Conservation (phyloP, 2,888 invertebrate genomes). For the Brassicogethes aeneus region DNA sequence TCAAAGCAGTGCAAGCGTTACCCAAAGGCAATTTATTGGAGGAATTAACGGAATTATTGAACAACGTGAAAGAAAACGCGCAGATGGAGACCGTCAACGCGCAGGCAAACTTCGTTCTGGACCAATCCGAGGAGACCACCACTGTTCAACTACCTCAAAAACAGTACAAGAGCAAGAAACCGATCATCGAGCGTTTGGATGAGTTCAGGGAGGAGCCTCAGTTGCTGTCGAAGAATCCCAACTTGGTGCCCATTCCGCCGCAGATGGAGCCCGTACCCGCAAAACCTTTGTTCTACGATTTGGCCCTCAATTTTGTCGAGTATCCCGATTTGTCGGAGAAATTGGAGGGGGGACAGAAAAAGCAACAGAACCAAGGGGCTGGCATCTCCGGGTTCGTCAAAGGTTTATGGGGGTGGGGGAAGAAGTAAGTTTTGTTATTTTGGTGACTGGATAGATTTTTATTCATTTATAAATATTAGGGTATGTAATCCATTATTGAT, state of each 20-base stretch:
- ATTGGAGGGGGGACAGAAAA: slow-evolving; percentile 56
- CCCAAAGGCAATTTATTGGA: slow-evolving; percentile 28
- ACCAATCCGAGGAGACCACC: slow-evolving; percentile 60
- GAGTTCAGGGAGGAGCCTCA: slow-evolving; percentile 84
- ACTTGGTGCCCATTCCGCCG: slow-evolving; percentile 80
- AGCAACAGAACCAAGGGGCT: slow-evolving; percentile 55
- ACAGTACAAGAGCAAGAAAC: slow-evolving; percentile 56
- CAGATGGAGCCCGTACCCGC: slow-evolving; percentile 85
- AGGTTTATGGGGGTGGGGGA: slow-evolving; percentile 88
- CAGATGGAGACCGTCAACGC: slow-evolving; percentile 65
- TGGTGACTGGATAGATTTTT: too few relatives aligned
- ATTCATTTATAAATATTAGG: too few relatives aligned
- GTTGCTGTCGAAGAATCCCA: slow-evolving; percentile 72
- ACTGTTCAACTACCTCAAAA: slow-evolving; percentile 43
- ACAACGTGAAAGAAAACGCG: slow-evolving; percentile 28
- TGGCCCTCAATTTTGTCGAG: slow-evolving; percentile 88
- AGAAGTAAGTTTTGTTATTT: too few relatives aligned
- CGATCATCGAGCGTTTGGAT: slow-evolving; percentile 76
- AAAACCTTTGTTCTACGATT: slow-evolving; percentile 95
- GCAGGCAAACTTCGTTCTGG: slow-evolving; percentile 77
- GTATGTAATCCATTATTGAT: too few relatives aligned
- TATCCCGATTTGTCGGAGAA: slow-evolving; percentile 71
- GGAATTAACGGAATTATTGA: slow-evolving; percentile 34
- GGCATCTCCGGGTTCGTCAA: slow-evolving; percentile 91
- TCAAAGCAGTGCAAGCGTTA: slow-evolving; percentile 36